Evolutionary conservation across 2,888 invertebrate species (phyloP).

Genomic region (Drosophila ezoana): DNA sequence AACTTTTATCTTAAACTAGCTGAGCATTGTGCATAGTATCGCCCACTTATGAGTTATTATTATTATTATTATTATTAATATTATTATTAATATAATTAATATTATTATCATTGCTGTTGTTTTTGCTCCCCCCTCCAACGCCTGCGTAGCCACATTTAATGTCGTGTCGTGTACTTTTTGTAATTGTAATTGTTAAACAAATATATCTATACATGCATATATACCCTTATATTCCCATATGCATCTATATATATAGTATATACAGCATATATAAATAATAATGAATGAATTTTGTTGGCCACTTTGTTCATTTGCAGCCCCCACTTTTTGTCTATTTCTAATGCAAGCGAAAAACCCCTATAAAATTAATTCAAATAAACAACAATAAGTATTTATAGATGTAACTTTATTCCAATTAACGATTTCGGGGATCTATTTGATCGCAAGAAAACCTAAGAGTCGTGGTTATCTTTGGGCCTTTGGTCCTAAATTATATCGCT

Average conservation of each 20-base stretch:
- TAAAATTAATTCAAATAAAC: constrained; percentile 65
- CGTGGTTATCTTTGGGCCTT: too few species aligned
- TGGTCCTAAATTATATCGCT: too few species aligned
- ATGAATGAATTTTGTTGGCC: constrained; percentile 23
- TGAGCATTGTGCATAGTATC: constrained; percentile 26
- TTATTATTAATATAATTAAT: constrained; percentile 34
- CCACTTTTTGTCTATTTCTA: constrained; percentile 53
- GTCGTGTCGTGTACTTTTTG: constrained; percentile 68
- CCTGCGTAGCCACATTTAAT: constrained; percentile 48
- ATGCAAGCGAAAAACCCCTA: constrained; percentile 41
- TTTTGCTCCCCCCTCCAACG: background rate
- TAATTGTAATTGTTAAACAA: constrained; percentile 75
- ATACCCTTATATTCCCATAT: constrained; percentile 16
- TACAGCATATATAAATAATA: constrained; percentile 30
- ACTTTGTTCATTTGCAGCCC: too few species aligned
- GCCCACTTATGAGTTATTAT: constrained; percentile 30
- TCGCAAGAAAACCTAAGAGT: too few species aligned
- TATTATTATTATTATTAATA: constrained; percentile 26
- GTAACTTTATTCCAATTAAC: constrained; percentile 12
- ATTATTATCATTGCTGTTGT: constrained; percentile 37
- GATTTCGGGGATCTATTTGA: background rate
- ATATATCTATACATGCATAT: constrained; percentile 31
- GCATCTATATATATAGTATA: constrained; percentile 30
- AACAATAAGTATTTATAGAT: constrained; percentile 69
- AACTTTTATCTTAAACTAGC: constrained; percentile 37